Conservation (phyloP, 53 echinoderm and acorn worm species). For the Antedon mediterranea region DNA sequence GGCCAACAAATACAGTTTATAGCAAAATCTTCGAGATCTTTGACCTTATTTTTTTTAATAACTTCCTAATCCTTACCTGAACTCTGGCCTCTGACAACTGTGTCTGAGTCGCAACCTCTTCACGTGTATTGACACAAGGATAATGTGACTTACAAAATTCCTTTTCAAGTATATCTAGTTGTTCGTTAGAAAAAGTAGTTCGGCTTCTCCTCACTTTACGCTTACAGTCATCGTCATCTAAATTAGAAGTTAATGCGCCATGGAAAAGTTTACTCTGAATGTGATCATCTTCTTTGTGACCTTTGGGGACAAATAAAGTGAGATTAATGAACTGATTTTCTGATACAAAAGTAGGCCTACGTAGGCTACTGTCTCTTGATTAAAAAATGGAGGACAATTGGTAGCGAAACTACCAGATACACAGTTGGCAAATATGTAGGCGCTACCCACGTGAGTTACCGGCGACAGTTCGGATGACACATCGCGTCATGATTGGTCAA, state of each 20-base stretch:
- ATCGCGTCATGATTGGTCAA: too few relatives aligned
- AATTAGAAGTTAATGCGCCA: not conserved
- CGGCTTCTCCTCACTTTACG: conserved; percentile 78
- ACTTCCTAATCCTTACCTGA: conserved; percentile 73
- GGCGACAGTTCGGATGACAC: too few relatives aligned
- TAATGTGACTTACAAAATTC: conserved; percentile 90
- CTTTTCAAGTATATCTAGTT: conserved; percentile 60
- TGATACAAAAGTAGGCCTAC: too few relatives aligned
- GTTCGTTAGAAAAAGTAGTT: conserved; percentile 75
- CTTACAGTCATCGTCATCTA: conserved; percentile 30
- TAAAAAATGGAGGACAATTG: too few relatives aligned
- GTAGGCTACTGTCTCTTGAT: too few relatives aligned
- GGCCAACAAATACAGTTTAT: too few relatives aligned
- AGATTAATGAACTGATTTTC: too few relatives aligned
- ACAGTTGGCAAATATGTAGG: too few relatives aligned
- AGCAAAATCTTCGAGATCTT: too few relatives aligned
- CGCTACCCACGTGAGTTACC: too few relatives aligned
- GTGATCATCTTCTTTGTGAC: not conserved
- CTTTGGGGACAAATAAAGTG: not conserved
- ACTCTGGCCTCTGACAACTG: conserved; percentile 97
- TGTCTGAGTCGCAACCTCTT: conserved; percentile 64
- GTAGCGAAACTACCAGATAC: too few relatives aligned
- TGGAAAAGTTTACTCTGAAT: not conserved
- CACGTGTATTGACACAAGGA: conserved; percentile 77
- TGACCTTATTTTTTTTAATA: too few relatives aligned